Conservation (phyloP, 2,797 vertebrate genomes). For the Tapirus indicus region DNA sequence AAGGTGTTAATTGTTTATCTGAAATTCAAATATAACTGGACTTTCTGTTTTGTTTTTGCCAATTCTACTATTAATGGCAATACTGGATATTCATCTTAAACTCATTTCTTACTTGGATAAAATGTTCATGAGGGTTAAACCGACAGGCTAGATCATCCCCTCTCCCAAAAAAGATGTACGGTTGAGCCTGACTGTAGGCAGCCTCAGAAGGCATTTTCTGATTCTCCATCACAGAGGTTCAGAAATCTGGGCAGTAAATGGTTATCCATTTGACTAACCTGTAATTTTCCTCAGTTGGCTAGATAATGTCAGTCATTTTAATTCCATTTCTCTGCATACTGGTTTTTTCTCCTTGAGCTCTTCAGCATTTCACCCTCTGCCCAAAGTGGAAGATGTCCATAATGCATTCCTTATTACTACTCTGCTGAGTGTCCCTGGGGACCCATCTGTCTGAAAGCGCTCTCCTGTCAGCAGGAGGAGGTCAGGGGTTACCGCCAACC, state of each 20-base stretch:
- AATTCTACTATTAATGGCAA: background rate
- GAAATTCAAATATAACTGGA: constrained; percentile 21
- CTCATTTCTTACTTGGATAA: background rate
- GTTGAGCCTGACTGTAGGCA: background rate
- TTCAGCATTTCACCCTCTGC: background rate
- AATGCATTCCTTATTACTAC: constrained; percentile 59
- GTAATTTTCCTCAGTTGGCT: constrained; percentile 64
- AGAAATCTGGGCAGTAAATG: constrained; percentile 51
- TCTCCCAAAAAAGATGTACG: background rate
- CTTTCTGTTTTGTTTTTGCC: background rate
- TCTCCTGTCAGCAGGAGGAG: background rate
- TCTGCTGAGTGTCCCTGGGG: constrained; percentile 39
- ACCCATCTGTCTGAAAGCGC: background rate
- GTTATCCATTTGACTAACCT: constrained; percentile 66
- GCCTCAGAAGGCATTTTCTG: constrained; percentile 13
- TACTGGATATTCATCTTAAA: background rate
- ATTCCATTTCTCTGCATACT: constrained; percentile 67
- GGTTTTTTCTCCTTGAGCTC: constrained; percentile 16
- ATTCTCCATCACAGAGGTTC: constrained; percentile 26
- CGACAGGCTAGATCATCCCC: background rate
- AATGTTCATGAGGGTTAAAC: background rate
- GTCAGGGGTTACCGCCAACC: background rate
- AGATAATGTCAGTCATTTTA: constrained; percentile 73
- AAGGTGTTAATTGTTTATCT: background rate
- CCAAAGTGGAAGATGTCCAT: constrained; percentile 55